Base-by-base conservation (phyloP, 2,888 invertebrate genomes). In the Caenorhabditis macrosperma region DNA sequence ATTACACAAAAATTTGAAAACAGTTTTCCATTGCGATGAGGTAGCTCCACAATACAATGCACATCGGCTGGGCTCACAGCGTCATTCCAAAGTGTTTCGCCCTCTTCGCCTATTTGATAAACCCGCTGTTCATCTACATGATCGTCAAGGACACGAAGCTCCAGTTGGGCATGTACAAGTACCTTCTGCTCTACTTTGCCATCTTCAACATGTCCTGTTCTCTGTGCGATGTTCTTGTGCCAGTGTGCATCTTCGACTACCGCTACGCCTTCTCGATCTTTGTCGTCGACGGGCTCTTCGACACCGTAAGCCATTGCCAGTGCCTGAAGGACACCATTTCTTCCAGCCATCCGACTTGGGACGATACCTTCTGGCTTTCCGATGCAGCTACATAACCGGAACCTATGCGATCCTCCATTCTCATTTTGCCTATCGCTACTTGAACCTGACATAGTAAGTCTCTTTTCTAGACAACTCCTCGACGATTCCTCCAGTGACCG, bases 131-230 rank as follows among this genome's bases (percentile, higher is more conserved):
- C 24, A 24, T 57, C 24, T 57, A 38, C 30, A 2, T 35, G 22
- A 12, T 57, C 1, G 15, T 12, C 15, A 15, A 10, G 1, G 38
- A 57, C 24, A 57, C n/a, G 10, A 57, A 57, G n/a, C 3, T 15
- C 10, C 35, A 38, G 5, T n/a, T 57, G 9, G 57, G 57, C 2
- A 22, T 24, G 20, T 57, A 57, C 15, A 38, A 41, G 24, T 57
- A 38, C 15, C 38, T 57, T 15, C 41, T 57, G 10, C 17, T 57
- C 12, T 57, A 24, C 41, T 57, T 57, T 7, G 57, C 57, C 22
- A 22, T 57, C 10, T 57, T 68, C 35, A 46, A 68, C 24, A 57
- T 57, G n/a, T 5, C 41, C 2, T 38, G 22, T 30, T 71, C 71
- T 1, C 1, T 41, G 5, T 28, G 41, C 10, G 71, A 71, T 38